These are phyloP conservation scores for Chouioia cunea DNA, from an alignment of 2,888 invertebrate genomes.

Conservation along the genomic window DNA sequence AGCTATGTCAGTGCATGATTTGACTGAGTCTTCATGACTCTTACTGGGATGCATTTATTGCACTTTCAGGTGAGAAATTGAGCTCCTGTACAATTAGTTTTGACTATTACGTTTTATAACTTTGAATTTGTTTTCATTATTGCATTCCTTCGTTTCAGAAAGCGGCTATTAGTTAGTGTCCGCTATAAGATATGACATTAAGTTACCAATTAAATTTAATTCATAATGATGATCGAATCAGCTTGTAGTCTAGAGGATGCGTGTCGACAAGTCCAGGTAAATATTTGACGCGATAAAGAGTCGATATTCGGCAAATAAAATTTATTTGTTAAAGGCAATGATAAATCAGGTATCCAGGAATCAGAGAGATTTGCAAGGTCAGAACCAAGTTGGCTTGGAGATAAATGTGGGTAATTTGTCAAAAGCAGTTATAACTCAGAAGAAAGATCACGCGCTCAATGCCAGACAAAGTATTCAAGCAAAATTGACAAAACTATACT, in stretches of 20 bases:
- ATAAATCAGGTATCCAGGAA: constrained; percentile 46
- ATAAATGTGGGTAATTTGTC: constrained; percentile 57
- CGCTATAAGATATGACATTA: constrained; percentile 42
- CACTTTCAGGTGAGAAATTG: neutral
- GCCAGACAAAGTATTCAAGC: constrained; percentile 66
- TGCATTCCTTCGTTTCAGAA: constrained; percentile 25
- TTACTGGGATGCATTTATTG: neutral
- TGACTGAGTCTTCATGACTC: neutral
- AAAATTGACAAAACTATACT: constrained; percentile 65
- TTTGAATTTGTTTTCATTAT: too few species aligned
- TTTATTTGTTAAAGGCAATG: constrained; percentile 40
- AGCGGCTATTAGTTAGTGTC: neutral
- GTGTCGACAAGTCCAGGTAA: constrained; percentile 66
- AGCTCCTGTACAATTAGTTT: too few species aligned
- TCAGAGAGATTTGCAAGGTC: constrained; percentile 56
- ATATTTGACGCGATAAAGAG: neutral
- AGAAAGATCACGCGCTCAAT: constrained; percentile 59
- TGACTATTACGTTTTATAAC: too few species aligned
- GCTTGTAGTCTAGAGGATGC: constrained; percentile 65
- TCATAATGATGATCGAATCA: constrained; percentile 65
- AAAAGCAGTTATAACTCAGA: constrained; percentile 52
- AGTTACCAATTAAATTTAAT: constrained; percentile 26
- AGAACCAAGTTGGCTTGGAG: constrained; percentile 52
- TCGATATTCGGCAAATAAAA: neutral
- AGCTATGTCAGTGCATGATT: too few species aligned